These are phyloP conservation scores for Pseudomyrmex flavicornis DNA, from an alignment of 1,140 invertebrate species.

Conservation along the genomic window DNA sequence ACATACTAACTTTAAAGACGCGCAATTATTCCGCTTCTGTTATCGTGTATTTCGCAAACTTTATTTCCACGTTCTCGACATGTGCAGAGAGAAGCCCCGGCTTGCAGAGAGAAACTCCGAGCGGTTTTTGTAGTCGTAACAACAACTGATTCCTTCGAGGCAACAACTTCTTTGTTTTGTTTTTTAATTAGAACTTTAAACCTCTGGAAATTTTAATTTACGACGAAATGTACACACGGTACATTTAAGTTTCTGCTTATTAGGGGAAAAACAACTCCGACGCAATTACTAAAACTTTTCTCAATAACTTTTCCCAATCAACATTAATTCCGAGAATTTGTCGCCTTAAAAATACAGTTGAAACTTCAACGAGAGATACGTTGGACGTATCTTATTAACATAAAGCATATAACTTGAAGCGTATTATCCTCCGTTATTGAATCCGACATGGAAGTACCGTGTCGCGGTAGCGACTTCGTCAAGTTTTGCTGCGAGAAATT, in stretches of 20 bases:
- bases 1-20: constrained; percentile 42
- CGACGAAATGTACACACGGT: too few relatives aligned
- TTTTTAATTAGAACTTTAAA: too few relatives aligned
- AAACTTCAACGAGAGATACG: background rate
- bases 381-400: background rate
- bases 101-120: too few relatives aligned
- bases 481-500: constrained; percentile 41
- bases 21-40: constrained; percentile 39
- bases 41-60: constrained; percentile 16
- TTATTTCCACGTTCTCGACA: constrained; percentile 1
- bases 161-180: too few relatives aligned
- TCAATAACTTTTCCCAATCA: background rate
- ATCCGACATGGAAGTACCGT: background rate
- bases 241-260: too few relatives aligned
- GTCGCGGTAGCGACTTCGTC: constrained; percentile 4
- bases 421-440: background rate
- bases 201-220: too few relatives aligned
- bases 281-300: too few relatives aligned
- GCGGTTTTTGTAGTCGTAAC: too few relatives aligned
- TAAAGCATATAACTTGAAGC: background rate
- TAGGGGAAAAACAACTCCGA: too few relatives aligned
- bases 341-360: background rate
- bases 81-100: too few relatives aligned
- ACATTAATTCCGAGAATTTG: background rate
- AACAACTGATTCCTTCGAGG: too few relatives aligned